Percentiles rank a stretch among this genome's conserved stretches.
Conservation (phyloP, 2,113 vertebrate genomes). For the Bufo gargarizans region DNA sequence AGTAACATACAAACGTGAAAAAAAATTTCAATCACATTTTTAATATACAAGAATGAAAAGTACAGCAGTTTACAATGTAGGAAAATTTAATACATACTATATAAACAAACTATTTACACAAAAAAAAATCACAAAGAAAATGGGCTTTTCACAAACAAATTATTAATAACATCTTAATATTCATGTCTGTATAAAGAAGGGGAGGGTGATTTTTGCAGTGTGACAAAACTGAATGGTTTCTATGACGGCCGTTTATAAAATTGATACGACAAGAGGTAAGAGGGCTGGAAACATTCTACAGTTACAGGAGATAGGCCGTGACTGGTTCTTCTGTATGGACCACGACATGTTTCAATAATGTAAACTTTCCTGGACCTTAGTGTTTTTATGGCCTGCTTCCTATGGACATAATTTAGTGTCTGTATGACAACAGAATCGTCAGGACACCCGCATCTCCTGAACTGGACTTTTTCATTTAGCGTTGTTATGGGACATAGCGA, state of each 20-base stretch:
- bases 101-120: conserved; percentile 98
- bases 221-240: not conserved
- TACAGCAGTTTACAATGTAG: conserved; percentile 87
- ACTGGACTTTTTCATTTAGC: not conserved
- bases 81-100: conserved; percentile 99
- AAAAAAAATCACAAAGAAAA: conserved; percentile 82
- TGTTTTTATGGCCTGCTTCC: not conserved
- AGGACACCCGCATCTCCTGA: not conserved
- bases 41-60: conserved; percentile 78
- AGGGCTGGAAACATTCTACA: not conserved
- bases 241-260: not conserved
- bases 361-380: not conserved
- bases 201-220: not conserved
- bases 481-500: no score
- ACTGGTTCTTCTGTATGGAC: not conserved
- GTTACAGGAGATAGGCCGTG: not conserved
- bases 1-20: conserved; percentile 16
- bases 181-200: conserved; percentile 14
- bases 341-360: not conserved
- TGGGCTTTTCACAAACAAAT: conserved; percentile 97
- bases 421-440: not conserved
- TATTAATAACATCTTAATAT: conserved; percentile 77
- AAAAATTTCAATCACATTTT: conserved; percentile 72
- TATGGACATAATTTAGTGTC: not conserved
- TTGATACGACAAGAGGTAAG: not conserved